Base-by-base conservation (phyloP, 30 jellyfish, hydroid and myxozoan species). In the Aurelia sp. region DNA sequence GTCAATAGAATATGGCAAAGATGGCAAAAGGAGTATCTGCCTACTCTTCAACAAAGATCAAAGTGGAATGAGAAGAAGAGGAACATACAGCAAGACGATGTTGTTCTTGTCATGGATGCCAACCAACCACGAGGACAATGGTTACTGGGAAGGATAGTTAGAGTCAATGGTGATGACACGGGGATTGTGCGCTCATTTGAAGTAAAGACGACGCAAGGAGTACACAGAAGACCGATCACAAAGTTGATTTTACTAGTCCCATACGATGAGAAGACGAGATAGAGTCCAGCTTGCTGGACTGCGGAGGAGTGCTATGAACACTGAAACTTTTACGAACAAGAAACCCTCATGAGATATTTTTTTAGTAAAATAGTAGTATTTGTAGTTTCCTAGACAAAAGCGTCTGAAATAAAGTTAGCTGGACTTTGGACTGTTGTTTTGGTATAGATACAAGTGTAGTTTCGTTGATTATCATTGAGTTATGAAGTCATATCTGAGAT, bases 211-310 rank as follows among this genome's bases (percentile, higher is more conserved):
- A 61, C 27, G 11, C 73, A 75, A 3, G 74, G 11, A 23, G 17
- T 19, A 55, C 74, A 75, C 74, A 51, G 57, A 53, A 58, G 86
- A 53, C 86, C 76, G 20, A 75, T 75, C 27, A 75, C 58, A 51
- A n/a, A 75, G 62, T 53, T 75, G 74, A 61, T 75, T 23, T 47
- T 75, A 16, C 69, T 78, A 17, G 70, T 78, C 13, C 86, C 86
- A 53, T 5, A 74, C 53, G 74, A 74, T 22, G 86, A 50, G 86
- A 57, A 74, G 40, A 57, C 74, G 30, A 74, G 86, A 40, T 74
- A 51, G 74, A 74, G 86, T 74, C 86, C 86, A 50, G 86, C 70
- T 74, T 21, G 74, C 86, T 74, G 86, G 73, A 74, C 86, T 74
- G 86, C 69, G 57, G 72, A 75, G 66, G 82, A 69, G 67, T 71